Evolutionary conservation across 2,113 vertebrate genomes (phyloP), one percentile per base, ranked within the genome.

Genomic region (Coptodon bakossiorum): DNA sequence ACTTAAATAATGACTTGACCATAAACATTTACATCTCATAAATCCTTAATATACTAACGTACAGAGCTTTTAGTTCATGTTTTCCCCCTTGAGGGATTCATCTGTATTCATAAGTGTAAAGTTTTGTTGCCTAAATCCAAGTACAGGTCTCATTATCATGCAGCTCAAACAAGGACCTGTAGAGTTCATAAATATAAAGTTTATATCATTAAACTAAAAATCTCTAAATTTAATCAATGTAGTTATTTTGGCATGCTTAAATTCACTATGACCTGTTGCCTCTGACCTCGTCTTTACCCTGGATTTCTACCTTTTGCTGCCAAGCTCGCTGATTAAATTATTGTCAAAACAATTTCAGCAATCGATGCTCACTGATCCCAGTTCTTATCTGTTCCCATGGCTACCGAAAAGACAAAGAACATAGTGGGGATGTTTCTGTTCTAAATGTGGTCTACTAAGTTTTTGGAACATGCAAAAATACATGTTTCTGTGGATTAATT

Each of bases 311-410:
- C 22, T 36, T 83, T 50, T 24, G 4, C 54, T 71, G 36, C 82
- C 85, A 78, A 45, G 10, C 9, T 76, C 52, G 53, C 85, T 86
- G 56, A 87, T 90, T 86, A 40, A 90, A 91, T 90, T 83, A 89
- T 81, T 73, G 78, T 79, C 2, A 9, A n/a, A 84, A 91, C 36
- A 91, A 84, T 92, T 84, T 56, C 29, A 82, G 66, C 73, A 86
- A 88, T 88, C 83, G 79, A 61, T 90, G 73, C 43, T 86, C 78
- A 83, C 76, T 86, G 68, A 86, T 91, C 85, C 54, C 57, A 82
- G 71, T 89, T 84, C 24, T 81, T 78, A 85, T 79, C 80, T 76
- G 93, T 94, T 93, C 86, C 90, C 90, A 94, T 94, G 91, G 90
- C 89, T 91, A 93, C 93, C 61, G 31, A 52, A 76, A 87, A 76